A percentile compares a stretch with the other conserved stretches of the same genome.
These are phyloP conservation scores for Orycteropus afer DNA, from an alignment of 2,113 vertebrate genomes.

Conservation along the genomic window DNA sequence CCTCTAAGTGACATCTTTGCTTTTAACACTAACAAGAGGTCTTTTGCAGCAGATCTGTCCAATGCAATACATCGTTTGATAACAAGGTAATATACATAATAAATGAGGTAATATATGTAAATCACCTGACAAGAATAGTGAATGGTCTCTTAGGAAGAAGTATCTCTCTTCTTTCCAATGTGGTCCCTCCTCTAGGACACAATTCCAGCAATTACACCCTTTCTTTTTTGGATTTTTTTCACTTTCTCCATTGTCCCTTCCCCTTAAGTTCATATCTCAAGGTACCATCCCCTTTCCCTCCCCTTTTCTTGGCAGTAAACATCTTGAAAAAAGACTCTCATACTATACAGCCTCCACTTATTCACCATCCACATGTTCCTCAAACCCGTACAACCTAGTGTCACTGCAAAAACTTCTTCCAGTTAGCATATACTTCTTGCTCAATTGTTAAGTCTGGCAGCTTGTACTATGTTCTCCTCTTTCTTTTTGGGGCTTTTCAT, in stretches of 20 bases:
- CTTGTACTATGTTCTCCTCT: no score
- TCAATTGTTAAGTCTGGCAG: background rate
- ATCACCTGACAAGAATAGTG: background rate
- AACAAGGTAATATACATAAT: no score
- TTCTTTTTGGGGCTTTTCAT: background rate
- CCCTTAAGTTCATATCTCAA: background rate
- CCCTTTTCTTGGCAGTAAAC: background rate
- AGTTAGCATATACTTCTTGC: background rate
- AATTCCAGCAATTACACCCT: background rate
- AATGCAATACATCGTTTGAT: background rate
- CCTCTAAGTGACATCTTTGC: background rate
- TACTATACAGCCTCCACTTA: background rate
- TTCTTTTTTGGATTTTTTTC: background rate
- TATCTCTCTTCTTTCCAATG: background rate
- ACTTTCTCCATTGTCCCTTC: background rate
- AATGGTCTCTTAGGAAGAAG: background rate
- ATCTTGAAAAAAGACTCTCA: background rate
- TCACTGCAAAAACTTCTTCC: background rate
- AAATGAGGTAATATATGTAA: background rate
- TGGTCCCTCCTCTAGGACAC: background rate
- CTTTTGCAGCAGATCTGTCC: background rate
- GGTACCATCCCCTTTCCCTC: background rate
- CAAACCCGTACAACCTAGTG: accelerated
- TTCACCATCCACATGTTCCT: background rate
- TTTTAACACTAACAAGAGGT: background rate